Evolutionary conservation across 2,888 invertebrate species (phyloP).

Genomic region (Hyppa rectilinea): DNA sequence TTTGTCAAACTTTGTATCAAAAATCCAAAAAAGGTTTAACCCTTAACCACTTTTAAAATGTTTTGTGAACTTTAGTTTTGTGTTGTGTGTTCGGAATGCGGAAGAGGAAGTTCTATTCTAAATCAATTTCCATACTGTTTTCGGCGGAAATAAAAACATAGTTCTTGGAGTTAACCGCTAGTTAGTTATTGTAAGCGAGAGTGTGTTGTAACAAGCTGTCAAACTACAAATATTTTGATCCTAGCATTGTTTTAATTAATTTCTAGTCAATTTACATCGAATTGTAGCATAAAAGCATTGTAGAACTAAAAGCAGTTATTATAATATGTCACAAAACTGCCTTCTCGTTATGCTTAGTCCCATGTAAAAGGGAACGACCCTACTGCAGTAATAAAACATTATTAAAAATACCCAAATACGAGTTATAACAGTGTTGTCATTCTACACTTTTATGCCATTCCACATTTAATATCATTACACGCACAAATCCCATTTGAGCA

Average conservation of each 20-base stretch:
- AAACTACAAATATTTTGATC: background rate
- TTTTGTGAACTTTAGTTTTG: background rate
- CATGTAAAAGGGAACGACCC: too few relatives aligned
- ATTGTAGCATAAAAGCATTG: background rate
- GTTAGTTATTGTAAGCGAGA: constrained; percentile 7
- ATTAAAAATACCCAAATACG: too few relatives aligned
- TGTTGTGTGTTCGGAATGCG: background rate
- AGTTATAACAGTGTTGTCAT: background rate
- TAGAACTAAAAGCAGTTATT: background rate
- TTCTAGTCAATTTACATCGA: background rate
- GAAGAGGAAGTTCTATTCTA: constrained; percentile 10
- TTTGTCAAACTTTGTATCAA: background rate
- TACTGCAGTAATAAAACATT: too few relatives aligned
- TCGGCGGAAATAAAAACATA: constrained; percentile 9
- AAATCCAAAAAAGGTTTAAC: background rate
- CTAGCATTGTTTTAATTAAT: too few relatives aligned
- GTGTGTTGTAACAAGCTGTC: background rate
- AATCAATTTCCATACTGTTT: constrained; percentile 27
- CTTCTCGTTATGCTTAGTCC: too few relatives aligned
- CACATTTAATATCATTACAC: background rate
- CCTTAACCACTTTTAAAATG: constrained; percentile 1
- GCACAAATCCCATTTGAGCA: constrained; percentile 7
- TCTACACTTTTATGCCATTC: background rate
- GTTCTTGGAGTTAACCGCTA: background rate
- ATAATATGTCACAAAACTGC: too few relatives aligned